phyloP scores from a whole-genome alignment of 2,888 invertebrate species.

The Drosophila neotestacea region DNA sequence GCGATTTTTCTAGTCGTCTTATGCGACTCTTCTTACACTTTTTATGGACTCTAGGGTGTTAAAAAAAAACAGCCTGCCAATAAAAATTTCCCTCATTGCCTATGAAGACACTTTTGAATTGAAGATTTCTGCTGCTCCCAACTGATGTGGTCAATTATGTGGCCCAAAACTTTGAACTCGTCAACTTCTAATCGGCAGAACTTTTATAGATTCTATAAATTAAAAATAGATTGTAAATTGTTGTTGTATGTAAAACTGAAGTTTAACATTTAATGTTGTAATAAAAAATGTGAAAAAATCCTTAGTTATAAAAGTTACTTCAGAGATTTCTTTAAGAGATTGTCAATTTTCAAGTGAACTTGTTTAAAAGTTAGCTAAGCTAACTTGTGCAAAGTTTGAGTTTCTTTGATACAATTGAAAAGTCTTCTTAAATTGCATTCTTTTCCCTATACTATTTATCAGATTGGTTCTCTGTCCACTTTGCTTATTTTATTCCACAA shows the following conservation, averaged over 20 bases:
- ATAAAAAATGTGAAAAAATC: neutral
- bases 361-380: no score
- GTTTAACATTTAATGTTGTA: neutral
- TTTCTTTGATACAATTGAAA: neutral
- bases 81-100: conserved; percentile 28
- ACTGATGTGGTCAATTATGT: conserved; percentile 31
- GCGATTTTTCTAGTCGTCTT: neutral
- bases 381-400: neutral
- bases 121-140: conserved; percentile 11
- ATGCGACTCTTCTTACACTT: neutral
- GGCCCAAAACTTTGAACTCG: conserved; percentile 25
- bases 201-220: conserved; percentile 9
- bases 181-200: conserved; percentile 18
- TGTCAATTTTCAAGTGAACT: neutral
- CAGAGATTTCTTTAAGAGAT: neutral
- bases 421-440: neutral
- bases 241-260: neutral
- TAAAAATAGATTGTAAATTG: neutral
- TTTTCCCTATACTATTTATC: neutral
- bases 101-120: conserved; percentile 12
- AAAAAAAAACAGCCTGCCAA: conserved; percentile 20
- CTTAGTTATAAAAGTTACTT: neutral
- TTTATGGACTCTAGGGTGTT: conserved; percentile 8
- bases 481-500: neutral
- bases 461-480: neutral